These are phyloP conservation scores for Enteromius argenteus DNA, from an alignment of 2,797 vertebrate species.

Conservation along the genomic window DNA sequence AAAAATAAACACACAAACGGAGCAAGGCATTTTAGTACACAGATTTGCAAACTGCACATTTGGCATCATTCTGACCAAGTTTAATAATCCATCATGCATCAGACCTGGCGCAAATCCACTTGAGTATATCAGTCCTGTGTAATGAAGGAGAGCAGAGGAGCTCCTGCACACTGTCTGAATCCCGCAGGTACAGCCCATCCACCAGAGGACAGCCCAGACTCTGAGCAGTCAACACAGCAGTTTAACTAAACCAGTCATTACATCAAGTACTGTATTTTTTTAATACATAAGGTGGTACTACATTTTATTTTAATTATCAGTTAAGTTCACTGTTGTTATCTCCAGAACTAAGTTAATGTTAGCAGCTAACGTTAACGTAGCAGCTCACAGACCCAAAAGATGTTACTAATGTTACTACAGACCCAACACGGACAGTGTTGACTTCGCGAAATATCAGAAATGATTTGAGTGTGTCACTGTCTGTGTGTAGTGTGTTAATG, in stretches of 20 bases:
- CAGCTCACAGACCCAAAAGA: neutral
- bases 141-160: constrained; percentile 84
- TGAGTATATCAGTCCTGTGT: constrained; percentile 83
- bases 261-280: neutral
- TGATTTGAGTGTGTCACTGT: neutral
- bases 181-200: constrained; percentile 80
- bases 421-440: neutral
- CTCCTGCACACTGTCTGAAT: constrained; percentile 77
- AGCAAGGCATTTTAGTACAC: neutral
- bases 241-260: neutral
- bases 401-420: neutral
- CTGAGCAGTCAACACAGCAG: constrained; percentile 64
- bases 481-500: neutral
- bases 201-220: constrained; percentile 80
- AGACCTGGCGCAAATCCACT: constrained; percentile 86
- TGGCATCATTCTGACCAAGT: neutral
- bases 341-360: neutral
- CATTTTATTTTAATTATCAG: neutral
- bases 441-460: neutral
- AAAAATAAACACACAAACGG: neutral
- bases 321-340: neutral
- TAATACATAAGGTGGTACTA: neutral
- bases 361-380: neutral
- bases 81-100: neutral
- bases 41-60: neutral